Evolutionary conservation across 2,888 invertebrate genomes (phyloP).

Genomic region (Chrysotoxum bicinctum): DNA sequence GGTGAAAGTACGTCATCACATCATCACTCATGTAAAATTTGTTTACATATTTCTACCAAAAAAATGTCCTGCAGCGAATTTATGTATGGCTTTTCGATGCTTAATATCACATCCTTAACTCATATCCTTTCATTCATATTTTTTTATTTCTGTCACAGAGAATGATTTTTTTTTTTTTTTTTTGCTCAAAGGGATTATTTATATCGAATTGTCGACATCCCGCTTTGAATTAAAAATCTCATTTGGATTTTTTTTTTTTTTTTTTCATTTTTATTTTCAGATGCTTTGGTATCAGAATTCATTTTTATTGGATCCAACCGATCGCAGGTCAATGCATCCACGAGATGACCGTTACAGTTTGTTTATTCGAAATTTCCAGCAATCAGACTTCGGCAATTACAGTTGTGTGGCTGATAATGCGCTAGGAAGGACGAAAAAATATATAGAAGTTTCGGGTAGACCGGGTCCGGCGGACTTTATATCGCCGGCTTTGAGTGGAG

Average conservation of each 20-base stretch:
- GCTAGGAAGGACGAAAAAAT: constrained; percentile 83
- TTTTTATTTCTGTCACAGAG: constrained; percentile 5
- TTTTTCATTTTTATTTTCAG: constrained; percentile 78
- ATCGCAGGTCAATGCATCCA: constrained; percentile 84
- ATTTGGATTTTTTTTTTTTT: constrained; percentile 15
- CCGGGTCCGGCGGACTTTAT: constrained; percentile 86
- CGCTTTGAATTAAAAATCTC: constrained; percentile 30
- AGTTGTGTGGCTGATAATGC: constrained; percentile 84
- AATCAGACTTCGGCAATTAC: constrained; percentile 86
- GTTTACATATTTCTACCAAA: constrained; percentile 25
- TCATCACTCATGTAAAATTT: not conserved
- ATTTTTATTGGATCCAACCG: constrained; percentile 84
- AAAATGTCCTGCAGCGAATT: constrained; percentile 36
- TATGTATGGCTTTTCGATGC: constrained; percentile 52
- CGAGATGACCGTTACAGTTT: constrained; percentile 84
- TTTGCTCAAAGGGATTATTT: constrained; percentile 11
- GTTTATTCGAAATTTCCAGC: constrained; percentile 84
- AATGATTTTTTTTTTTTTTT: not conserved
- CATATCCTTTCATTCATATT: not conserved
- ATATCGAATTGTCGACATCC: constrained; percentile 15
- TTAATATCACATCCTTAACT: constrained; percentile 8
- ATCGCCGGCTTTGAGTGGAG: constrained; percentile 84
- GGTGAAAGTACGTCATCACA: constrained; percentile 22
- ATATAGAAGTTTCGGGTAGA: constrained; percentile 85
- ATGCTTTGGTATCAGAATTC: constrained; percentile 87